phyloP scores from a whole-genome alignment of 1,140 invertebrate species.

The Stegodyphus dumicola region DNA sequence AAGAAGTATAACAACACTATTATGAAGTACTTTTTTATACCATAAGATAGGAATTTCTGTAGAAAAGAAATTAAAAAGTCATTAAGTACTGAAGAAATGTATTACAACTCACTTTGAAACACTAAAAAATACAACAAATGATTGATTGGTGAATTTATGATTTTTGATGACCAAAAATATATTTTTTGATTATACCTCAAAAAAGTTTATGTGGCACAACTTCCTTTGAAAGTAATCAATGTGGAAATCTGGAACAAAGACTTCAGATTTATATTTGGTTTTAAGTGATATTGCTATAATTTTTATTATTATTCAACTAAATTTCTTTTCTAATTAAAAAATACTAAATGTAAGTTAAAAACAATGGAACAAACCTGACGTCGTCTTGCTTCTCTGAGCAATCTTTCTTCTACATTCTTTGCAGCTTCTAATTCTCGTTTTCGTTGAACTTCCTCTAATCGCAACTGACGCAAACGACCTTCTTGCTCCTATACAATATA shows the following conservation, averaged over 20 bases:
- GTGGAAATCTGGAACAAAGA: not conserved
- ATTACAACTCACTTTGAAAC: too few species aligned
- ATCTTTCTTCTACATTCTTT: slow-evolving; percentile 66
- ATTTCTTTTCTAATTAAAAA: not conserved
- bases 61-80: too few species aligned
- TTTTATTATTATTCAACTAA: not conserved
- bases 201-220: too few species aligned
- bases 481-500: slow-evolving; percentile 59
- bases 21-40: too few species aligned
- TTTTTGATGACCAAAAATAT: too few species aligned
- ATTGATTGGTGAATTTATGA: too few species aligned
- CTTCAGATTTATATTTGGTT: not conserved
- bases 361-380: slow-evolving; percentile 63
- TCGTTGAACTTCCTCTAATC: slow-evolving; percentile 61
- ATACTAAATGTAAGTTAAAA: not conserved
- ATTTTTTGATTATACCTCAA: too few species aligned
- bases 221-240: too few species aligned
- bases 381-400: slow-evolving; percentile 66
- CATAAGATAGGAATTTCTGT: too few species aligned
- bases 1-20: too few species aligned
- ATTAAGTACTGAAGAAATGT: too few species aligned
- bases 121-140: too few species aligned
- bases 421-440: slow-evolving; percentile 66
- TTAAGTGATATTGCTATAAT: not conserved
- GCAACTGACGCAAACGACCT: slow-evolving; percentile 56